Percentiles rank a stretch among this genome's conserved stretches.
These are phyloP conservation scores for Megaceryle alcyon DNA, from an alignment of 2,797 vertebrate genomes.

Conservation along the genomic window DNA sequence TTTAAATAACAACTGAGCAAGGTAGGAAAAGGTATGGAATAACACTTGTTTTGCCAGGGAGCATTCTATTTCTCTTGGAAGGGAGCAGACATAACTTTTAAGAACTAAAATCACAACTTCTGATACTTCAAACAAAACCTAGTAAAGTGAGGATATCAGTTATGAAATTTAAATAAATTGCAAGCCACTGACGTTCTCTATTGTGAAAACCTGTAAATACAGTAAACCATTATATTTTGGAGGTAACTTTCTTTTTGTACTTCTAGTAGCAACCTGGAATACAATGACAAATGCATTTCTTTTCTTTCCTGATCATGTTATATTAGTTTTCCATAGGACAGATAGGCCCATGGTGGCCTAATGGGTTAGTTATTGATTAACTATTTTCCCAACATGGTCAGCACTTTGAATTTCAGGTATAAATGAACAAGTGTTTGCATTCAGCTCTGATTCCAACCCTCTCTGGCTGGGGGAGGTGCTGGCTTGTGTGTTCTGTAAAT, in stretches of 20 bases:
- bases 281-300: neutral
- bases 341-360: neutral
- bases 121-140: neutral
- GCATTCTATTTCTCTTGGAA: neutral
- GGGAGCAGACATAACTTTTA: neutral
- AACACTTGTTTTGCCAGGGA: neutral
- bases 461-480: neutral
- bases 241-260: neutral
- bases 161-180: neutral
- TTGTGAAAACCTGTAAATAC: neutral
- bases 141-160: neutral
- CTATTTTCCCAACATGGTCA: neutral
- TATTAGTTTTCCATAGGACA: neutral
- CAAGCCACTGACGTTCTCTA: neutral
- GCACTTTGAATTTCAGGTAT: neutral
- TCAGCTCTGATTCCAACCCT: neutral
- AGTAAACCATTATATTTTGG: neutral
- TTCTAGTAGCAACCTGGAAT: neutral
- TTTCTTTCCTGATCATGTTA: neutral
- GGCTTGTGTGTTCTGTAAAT: neutral
- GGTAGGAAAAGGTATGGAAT: neutral
- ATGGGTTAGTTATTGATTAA: constrained; percentile 35
- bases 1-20: neutral
- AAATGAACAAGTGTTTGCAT: neutral
- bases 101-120: neutral